A percentile compares a stretch with the other conserved stretches of the same genome.
Conservation (phyloP, 2,797 vertebrate genomes). For the Platyrinchus mystaceus region DNA sequence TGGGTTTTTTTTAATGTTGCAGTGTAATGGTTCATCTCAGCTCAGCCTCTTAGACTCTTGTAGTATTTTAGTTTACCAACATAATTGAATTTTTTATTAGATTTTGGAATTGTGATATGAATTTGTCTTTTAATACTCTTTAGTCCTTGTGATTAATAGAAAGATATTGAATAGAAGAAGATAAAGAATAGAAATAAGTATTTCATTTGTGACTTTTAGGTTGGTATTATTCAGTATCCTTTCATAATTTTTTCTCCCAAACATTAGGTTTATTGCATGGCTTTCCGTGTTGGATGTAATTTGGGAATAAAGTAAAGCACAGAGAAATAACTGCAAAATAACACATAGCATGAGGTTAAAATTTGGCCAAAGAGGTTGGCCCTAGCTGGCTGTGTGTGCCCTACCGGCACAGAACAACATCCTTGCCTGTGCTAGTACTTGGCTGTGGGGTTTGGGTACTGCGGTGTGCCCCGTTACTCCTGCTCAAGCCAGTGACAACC, state of each 20-base stretch:
- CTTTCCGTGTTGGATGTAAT: background rate
- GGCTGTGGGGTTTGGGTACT: background rate
- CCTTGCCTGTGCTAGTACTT: background rate
- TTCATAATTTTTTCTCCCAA: background rate
- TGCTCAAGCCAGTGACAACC: background rate
- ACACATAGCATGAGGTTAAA: fast-evolving
- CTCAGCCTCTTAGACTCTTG: background rate
- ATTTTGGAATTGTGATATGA: background rate
- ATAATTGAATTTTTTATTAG: background rate
- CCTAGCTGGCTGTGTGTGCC: background rate
- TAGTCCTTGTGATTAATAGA: background rate
- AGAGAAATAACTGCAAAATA: background rate
- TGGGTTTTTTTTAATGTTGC: background rate
- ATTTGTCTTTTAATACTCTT: background rate
- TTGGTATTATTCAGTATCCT: background rate
- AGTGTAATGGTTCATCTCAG: background rate
- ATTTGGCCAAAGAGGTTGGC: background rate
- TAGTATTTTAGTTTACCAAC: background rate
- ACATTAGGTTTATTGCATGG: background rate
- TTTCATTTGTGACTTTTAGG: background rate
- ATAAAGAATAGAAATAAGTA: background rate
- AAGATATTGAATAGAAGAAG: too few species aligned
- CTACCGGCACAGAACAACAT: background rate
- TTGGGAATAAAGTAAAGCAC: background rate
- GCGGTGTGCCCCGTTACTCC: background rate